These are phyloP conservation scores for Lasioglossum calceatum DNA, from an alignment of 2,888 invertebrate genomes.

Conservation along the genomic window DNA sequence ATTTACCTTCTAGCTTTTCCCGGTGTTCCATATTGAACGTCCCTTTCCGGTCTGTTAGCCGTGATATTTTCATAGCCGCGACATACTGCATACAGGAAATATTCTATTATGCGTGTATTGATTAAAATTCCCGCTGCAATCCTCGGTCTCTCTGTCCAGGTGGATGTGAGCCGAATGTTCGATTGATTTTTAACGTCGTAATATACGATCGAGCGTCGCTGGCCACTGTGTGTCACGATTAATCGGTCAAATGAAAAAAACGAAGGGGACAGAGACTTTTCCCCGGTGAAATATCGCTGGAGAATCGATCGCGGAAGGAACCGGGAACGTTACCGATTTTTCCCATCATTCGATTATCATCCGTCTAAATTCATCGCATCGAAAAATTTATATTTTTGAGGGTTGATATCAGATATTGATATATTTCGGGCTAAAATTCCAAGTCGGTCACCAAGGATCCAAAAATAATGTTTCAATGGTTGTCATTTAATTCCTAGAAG, in stretches of 20 bases:
- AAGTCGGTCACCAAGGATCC: not conserved
- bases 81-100: conserved; percentile 39
- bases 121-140: conserved; percentile 48
- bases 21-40: conserved; percentile 62
- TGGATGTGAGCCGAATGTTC: conserved; percentile 20
- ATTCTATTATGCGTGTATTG: conserved; percentile 59
- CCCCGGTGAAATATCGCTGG: not conserved
- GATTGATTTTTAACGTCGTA: conserved; percentile 59
- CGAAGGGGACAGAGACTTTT: not conserved
- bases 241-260: conserved; percentile 20
- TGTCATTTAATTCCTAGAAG: not conserved
- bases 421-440: no score
- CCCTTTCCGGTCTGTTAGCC: conserved; percentile 51
- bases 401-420: no score
- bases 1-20: conserved; percentile 62
- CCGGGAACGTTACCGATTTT: not conserved
- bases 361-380: not conserved
- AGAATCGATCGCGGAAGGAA: not conserved
- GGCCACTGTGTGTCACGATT: conserved; percentile 13
- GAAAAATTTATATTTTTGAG: no score
- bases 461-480: not conserved
- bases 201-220: conserved; percentile 20
- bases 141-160: conserved; percentile 18
- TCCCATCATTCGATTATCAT: not conserved
- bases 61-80: conserved; percentile 52